Conservation (phyloP, 2,113 vertebrate genomes). For the Sminthopsis crassicaudata region DNA sequence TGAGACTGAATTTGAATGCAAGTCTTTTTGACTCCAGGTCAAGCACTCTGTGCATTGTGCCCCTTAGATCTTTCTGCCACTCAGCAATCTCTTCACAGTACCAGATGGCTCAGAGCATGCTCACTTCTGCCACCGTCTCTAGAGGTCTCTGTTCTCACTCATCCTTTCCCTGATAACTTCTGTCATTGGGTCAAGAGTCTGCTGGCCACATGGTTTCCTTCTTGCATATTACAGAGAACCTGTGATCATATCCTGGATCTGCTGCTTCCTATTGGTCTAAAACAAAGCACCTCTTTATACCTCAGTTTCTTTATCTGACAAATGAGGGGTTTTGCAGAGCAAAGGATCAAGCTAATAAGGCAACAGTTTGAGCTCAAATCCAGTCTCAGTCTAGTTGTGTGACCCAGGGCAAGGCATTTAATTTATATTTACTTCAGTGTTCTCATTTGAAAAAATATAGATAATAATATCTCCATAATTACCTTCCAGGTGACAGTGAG, state of each 20-base stretch:
- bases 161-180: not conserved
- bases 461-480: not conserved
- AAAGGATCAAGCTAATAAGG: no score
- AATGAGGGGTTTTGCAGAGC: no score
- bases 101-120: not conserved
- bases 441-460: not conserved
- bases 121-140: not conserved
- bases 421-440: not conserved
- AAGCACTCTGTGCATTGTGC: not conserved
- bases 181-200: no score
- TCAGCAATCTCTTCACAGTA: not conserved
- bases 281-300: no score
- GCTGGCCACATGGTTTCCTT: no score
- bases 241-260: no score
- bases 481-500: not conserved
- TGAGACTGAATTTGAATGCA: not conserved
- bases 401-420: not conserved
- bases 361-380: not conserved
- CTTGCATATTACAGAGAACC: no score
- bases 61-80: not conserved
- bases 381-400: not conserved
- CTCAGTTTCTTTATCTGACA: no score
- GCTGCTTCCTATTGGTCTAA: no score
- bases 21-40: not conserved
- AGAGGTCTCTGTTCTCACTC: not conserved